Evolutionary conservation across 2,113 vertebrate genomes (phyloP).

Genomic region (Trichomycterus rosablanca): DNA sequence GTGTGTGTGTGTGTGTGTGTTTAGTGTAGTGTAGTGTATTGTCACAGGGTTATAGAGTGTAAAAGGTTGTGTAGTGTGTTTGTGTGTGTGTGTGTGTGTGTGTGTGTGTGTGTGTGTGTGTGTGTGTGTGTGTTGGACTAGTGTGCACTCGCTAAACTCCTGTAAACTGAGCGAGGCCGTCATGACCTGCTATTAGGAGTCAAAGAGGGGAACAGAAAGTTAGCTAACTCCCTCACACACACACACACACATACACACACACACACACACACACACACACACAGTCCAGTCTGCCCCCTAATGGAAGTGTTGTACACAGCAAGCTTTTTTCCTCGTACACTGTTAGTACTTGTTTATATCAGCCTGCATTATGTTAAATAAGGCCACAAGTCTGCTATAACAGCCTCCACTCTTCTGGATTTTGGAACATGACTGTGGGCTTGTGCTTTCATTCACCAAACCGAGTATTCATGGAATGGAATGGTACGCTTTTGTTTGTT

Average conservation of each 20-base stretch:
- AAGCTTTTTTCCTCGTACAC: not conserved
- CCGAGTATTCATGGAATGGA: too few relatives aligned
- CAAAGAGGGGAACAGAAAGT: constrained; percentile 35
- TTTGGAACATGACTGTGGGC: too few relatives aligned
- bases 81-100: constrained; percentile 42
- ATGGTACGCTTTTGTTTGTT: too few relatives aligned
- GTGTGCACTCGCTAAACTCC: not conserved
- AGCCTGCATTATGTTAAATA: too few relatives aligned
- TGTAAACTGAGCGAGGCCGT: constrained; percentile 23
- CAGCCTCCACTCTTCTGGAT: too few relatives aligned
- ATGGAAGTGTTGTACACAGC: constrained; percentile 15
- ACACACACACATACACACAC: constrained; percentile 15
- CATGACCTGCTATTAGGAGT: constrained; percentile 27
- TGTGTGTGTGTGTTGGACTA: not conserved
- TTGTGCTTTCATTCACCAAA: too few relatives aligned
- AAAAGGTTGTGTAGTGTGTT: too few relatives aligned
- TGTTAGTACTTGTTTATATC: too few relatives aligned
- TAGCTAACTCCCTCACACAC: constrained; percentile 32
- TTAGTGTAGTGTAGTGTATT: too few relatives aligned
- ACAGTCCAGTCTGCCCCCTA: constrained; percentile 29
- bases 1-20: too few relatives aligned
- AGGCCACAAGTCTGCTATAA: too few relatives aligned
- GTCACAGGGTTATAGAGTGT: too few relatives aligned
- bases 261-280: constrained; percentile 18
- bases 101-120: constrained; percentile 18